Base-by-base conservation (phyloP, 2,113 vertebrate species). In the Etia nguti region DNA sequence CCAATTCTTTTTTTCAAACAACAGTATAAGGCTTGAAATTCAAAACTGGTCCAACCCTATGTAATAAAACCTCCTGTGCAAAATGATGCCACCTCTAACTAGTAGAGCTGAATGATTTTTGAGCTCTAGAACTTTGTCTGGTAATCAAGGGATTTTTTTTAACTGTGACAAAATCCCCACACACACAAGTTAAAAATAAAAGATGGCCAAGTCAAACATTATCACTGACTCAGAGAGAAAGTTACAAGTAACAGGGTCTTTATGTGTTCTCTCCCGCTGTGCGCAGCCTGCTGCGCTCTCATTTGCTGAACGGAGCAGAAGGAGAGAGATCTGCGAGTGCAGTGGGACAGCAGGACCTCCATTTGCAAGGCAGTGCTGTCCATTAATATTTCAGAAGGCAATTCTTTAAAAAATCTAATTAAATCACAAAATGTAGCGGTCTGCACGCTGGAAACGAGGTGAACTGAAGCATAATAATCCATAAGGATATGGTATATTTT, bases 401-500 rank as follows among this genome's bases (percentile, higher is more conserved):
- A 75, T 11, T 75, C 41, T 75, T 48, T 18, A 15, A 75, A 75
- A 75, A 29, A 65, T 36, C 60, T 0, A 36, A 38, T n/a, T 0
- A 65, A 65, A 38, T 36, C 60, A 41, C 36, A 68, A 68, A 68
- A 70, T 70, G 62, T 38, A n/a, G 34, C 10, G 0, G 34, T 38
- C 60, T 38, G 34, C 60, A 36, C 36, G 31, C 18, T 65, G 31
- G 59, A 38, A 65, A 38, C 7, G 41, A 48, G 68, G 2, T 48
- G 8, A 48, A 48, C 1, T 75, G 68, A 75, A 11, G 15, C 2
- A 1, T 11, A 26, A 48, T 18, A 0, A 29, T 29, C 41, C 15
- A 26, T 29, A 75, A 26, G 41, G 68, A 48, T 5, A 18, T 65
- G 62, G 34, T 68, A 41, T 4, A 41, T 41, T 41, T 46, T 46